Conservation (phyloP, 2,113 vertebrate species). For the Rallus limicola region DNA sequence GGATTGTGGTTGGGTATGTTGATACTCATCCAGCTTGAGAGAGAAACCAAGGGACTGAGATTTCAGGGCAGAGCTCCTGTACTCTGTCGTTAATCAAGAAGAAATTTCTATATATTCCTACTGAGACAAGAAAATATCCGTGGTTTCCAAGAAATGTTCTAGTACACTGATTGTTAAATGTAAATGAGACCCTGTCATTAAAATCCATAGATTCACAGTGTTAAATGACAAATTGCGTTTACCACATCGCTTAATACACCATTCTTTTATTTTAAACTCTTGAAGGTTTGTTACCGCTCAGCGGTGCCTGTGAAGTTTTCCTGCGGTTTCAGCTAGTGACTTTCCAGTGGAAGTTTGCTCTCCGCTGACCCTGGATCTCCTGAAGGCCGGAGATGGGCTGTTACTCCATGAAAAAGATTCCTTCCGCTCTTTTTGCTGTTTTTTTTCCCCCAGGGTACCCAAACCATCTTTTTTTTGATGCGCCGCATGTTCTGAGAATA, state of each 20-base stretch:
- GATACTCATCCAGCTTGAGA: neutral
- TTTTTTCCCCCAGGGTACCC: neutral
- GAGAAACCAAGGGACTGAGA: conserved; percentile 8
- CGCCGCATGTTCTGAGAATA: neutral
- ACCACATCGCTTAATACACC: conserved; percentile 48
- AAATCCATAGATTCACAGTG: conserved; percentile 68
- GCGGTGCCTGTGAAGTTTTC: neutral
- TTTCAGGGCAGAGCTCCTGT: conserved; percentile 38
- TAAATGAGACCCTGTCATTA: conserved; percentile 76
- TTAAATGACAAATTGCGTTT: conserved; percentile 70
- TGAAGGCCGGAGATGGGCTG: neutral
- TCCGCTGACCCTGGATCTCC: neutral
- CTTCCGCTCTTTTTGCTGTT: neutral
- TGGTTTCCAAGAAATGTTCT: conserved; percentile 62
- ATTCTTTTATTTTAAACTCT: conserved; percentile 37
- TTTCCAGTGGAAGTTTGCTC: neutral
- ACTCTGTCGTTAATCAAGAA: conserved; percentile 42
- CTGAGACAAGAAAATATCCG: conserved; percentile 62
- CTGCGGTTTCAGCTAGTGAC: neutral
- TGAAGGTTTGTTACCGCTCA: conserved; percentile 18
- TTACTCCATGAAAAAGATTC: neutral
- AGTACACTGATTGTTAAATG: conserved; percentile 70
- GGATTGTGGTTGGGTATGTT: neutral
- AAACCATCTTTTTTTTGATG: fast-evolving
- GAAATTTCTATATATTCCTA: conserved; percentile 61